phyloP scores from a whole-genome alignment of 1,140 invertebrate genomes.

The Aphelenchoides avenae region DNA sequence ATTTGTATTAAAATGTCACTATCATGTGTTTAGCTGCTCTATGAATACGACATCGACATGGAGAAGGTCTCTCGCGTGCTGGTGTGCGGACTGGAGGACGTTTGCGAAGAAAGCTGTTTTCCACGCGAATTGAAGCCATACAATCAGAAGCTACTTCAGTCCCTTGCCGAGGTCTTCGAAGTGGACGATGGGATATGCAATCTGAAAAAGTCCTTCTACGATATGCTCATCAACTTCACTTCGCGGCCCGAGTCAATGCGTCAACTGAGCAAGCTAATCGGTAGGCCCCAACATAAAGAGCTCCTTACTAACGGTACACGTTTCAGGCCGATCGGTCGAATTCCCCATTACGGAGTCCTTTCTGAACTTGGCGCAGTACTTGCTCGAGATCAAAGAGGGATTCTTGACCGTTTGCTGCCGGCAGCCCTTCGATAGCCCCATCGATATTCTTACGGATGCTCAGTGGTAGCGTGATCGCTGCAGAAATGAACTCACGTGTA shows the following conservation, averaged over 20 bases:
- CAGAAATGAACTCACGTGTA: too few relatives aligned
- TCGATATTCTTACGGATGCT: conserved; percentile 14
- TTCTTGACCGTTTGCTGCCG: conserved; percentile 20
- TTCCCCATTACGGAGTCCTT: conserved; percentile 25
- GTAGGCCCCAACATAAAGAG: too few relatives aligned
- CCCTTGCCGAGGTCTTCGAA: too few relatives aligned
- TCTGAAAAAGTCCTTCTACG: too few relatives aligned
- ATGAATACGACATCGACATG: conserved; percentile 24
- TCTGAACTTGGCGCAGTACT: conserved; percentile 10
- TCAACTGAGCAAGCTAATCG: conserved; percentile 13
- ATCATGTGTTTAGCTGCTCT: conserved; percentile 18
- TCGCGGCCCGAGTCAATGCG: conserved; percentile 16
- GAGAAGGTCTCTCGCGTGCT: conserved; percentile 11
- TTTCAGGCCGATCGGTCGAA: conserved; percentile 22
- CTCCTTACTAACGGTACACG: too few relatives aligned
- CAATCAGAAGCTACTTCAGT: too few relatives aligned
- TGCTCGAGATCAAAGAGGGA: conserved; percentile 21
- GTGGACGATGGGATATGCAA: too few relatives aligned
- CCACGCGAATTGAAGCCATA: too few relatives aligned
- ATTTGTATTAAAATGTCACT: too few relatives aligned
- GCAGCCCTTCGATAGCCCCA: conserved; percentile 7
- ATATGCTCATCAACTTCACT: conserved; percentile 25
- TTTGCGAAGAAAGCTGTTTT: too few relatives aligned
- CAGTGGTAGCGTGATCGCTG: conserved; percentile 31
- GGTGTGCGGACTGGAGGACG: conserved; percentile 5